Percentiles rank a stretch among this genome's conserved stretches.
Conservation (phyloP, 2,797 vertebrate species). For the Mormyrops boulengeri region DNA sequence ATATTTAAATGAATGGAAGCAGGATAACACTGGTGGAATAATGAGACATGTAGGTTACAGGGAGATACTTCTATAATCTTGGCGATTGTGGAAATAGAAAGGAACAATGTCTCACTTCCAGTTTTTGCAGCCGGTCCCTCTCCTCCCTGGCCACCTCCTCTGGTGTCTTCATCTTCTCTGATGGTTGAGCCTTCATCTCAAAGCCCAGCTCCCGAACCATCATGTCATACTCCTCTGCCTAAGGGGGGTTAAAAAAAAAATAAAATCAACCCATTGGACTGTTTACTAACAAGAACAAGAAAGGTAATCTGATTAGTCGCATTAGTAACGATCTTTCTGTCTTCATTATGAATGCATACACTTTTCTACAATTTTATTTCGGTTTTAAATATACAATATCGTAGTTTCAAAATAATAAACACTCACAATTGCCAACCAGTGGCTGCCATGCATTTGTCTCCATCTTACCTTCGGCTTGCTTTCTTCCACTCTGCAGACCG, state of each 20-base stretch:
- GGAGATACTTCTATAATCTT: neutral
- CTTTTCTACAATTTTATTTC: neutral
- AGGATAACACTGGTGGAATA: neutral
- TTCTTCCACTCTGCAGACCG: constrained; percentile 49
- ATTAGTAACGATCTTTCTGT: neutral
- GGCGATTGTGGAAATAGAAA: neutral
- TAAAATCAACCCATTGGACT: neutral
- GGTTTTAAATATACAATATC: neutral
- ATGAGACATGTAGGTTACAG: neutral
- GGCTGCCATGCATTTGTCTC: neutral
- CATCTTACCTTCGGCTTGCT: constrained; percentile 72
- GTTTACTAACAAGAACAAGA: neutral
- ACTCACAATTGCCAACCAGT: neutral
- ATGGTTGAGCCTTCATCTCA: constrained; percentile 94
- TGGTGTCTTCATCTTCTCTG: constrained; percentile 80
- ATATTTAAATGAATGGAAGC: neutral
- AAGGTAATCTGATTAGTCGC: neutral
- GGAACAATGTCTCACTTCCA: constrained; percentile 65
- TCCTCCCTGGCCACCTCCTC: constrained; percentile 82
- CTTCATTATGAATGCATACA: neutral
- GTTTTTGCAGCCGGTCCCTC: constrained; percentile 67
- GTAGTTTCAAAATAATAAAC: neutral
- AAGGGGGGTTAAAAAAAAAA: neutral
- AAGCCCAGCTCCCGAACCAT: constrained; percentile 90
- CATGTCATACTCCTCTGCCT: constrained; percentile 87